Conservation (phyloP, 2,113 vertebrate genomes). For the Coturnix japonica region DNA sequence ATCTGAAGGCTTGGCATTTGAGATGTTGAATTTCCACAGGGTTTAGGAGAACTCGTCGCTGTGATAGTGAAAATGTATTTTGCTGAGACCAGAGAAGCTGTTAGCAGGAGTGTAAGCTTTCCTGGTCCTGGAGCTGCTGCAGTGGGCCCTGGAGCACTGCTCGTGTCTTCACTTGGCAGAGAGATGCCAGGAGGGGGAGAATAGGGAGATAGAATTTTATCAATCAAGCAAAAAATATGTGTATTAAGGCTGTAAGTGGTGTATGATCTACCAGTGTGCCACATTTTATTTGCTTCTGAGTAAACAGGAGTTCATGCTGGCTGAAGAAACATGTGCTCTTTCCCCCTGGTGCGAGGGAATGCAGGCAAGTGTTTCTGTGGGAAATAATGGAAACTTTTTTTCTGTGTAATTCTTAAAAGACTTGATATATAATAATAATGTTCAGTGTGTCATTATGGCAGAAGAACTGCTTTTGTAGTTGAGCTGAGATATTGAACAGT, state of each 20-base stretch:
- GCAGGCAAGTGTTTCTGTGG: not conserved
- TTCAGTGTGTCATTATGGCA: not conserved
- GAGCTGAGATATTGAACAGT: conserved; percentile 35
- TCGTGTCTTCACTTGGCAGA: not conserved
- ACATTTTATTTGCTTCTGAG: not conserved
- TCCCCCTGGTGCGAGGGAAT: not conserved
- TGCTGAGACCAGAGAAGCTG: not conserved
- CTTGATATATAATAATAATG: conserved; percentile 7
- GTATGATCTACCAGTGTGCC: not conserved
- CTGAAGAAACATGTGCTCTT: not conserved
- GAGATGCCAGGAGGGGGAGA: not conserved
- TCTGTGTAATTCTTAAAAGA: conserved; percentile 15
- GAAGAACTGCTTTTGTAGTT: conserved; percentile 43
- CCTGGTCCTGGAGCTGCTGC: rapidly evolving
- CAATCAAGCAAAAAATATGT: not conserved
- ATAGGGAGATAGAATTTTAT: not conserved
- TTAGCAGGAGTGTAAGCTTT: not conserved
- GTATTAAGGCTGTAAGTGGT: not conserved
- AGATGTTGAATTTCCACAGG: conserved; percentile 32
- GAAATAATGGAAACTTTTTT: conserved; percentile 21
- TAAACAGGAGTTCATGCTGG: not conserved
- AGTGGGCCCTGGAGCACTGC: not conserved
- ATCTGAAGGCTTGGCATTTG: conserved; percentile 55
- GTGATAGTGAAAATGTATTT: conserved; percentile 15
- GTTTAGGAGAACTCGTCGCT: not conserved